A percentile compares a stretch with the other conserved stretches of the same genome.
Evolutionary conservation across 2,797 vertebrate species (phyloP).

Genomic region (Buceros bicornis): DNA sequence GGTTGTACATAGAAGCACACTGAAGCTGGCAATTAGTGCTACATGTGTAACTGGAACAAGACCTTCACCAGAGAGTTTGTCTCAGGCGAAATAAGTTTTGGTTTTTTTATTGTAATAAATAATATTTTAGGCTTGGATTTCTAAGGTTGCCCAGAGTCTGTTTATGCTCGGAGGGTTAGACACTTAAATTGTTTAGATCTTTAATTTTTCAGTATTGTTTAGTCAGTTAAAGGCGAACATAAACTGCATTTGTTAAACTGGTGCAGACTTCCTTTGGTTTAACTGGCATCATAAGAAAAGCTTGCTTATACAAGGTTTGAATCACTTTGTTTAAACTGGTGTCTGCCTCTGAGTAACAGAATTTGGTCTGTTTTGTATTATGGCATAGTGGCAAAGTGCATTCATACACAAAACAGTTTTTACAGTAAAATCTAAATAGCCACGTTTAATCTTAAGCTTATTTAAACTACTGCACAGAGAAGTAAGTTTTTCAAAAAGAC

Average conservation of each 20-base stretch:
- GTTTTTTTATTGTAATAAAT: constrained; percentile 57
- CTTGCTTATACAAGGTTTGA: neutral
- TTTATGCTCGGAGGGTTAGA: neutral
- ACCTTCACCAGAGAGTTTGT: constrained; percentile 45
- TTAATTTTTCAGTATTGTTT: neutral
- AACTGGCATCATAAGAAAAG: neutral
- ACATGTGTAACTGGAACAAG: neutral
- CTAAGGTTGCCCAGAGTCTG: neutral
- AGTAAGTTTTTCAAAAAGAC: neutral
- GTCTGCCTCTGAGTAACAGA: neutral
- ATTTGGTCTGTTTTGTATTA: neutral
- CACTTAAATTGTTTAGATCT: neutral
- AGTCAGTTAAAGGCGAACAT: neutral
- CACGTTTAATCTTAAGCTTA: constrained; percentile 50
- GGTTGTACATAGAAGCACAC: neutral
- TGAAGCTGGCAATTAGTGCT: neutral
- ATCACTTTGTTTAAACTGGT: neutral
- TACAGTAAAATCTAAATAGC: constrained; percentile 28
- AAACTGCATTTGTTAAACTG: neutral
- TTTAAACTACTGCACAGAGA: constrained; percentile 44
- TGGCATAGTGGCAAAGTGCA: neutral
- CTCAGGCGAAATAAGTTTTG: constrained; percentile 75
- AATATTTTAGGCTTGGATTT: constrained; percentile 28
- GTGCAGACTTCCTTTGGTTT: constrained; percentile 11
- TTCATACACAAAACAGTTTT: neutral